phyloP scores from a whole-genome alignment of 1,140 invertebrate species.

The Chrysomallon squamiferum region DNA sequence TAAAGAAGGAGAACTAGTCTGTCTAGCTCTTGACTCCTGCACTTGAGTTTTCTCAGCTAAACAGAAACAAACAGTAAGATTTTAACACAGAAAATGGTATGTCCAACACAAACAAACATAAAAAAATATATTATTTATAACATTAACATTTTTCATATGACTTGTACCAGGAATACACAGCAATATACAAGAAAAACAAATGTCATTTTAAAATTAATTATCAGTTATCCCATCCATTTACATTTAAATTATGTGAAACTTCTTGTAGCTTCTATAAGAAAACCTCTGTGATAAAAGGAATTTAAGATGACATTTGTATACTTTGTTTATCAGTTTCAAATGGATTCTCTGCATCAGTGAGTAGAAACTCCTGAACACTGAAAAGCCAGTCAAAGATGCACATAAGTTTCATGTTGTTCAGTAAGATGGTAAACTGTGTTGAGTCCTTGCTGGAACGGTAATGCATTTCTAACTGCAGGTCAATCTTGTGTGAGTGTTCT shows the following conservation, averaged over 20 bases:
- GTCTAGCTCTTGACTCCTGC: neutral
- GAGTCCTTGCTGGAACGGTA: slow-evolving; percentile 67
- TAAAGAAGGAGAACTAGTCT: neutral
- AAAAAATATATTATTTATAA: too few species aligned
- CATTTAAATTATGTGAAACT: too few species aligned
- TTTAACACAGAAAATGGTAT: too few species aligned
- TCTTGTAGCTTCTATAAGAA: too few species aligned
- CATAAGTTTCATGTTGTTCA: slow-evolving; percentile 96
- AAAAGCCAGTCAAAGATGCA: slow-evolving; percentile 94
- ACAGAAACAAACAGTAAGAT: too few species aligned
- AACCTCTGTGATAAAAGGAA: neutral
- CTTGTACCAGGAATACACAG: too few species aligned
- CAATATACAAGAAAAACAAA: too few species aligned
- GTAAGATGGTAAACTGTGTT: slow-evolving; percentile 85
- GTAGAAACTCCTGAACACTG: slow-evolving; percentile 81
- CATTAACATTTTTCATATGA: too few species aligned
- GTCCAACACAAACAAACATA: too few species aligned
- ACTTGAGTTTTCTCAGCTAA: too few species aligned
- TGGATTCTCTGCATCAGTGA: slow-evolving; percentile 61
- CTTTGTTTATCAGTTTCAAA: slow-evolving; percentile 37
- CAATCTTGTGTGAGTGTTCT: slow-evolving; percentile 20
- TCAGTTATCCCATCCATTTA: too few species aligned
- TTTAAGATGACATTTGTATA: neutral
- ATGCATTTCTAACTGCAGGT: slow-evolving; percentile 59
- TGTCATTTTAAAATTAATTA: too few species aligned